Base-by-base conservation (phyloP, 1,140 invertebrate genomes). In the Aleiodes sp. region DNA sequence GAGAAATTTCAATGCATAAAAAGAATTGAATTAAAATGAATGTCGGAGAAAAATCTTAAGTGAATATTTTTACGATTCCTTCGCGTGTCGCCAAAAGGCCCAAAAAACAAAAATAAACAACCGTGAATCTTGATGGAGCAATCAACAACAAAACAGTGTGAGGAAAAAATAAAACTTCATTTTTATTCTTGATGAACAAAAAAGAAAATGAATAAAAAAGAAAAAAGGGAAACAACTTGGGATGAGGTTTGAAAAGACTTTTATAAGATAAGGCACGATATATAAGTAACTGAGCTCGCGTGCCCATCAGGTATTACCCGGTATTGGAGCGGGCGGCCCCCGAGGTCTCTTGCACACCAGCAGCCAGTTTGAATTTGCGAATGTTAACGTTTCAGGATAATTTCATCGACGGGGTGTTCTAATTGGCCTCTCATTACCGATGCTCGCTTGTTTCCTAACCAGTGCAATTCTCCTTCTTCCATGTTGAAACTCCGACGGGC, bases 341-440 rank as follows among this genome's bases (percentile, higher is more conserved):
- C 46, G 46, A 76, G 70, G 76, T 75, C 75, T 78, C 79, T 56
- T 68, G 66, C 67, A 78, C 79, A 78, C 80, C 81, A 79, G 64
- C 70, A 73, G 74, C 78, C 78, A 78, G 82, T 81, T 86, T 78
- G 81, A 84, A 84, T 84, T 85, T 85, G n/a, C 81, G 82, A 82
- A 79, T 75, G 79, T 82, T 73, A 82, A 79, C 76, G 79, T 82
- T 73, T 46, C 74, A 75, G 80, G 79, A 80, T 84, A 85, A 84
- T 84, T 84, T 74, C 79, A 83, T 84, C 80, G 80, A 76, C 83
- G 78, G 80, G 82, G 80, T 81, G 80, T 83, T 84, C 81, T 85
- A 85, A 86, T 85, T 85, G 82, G 82, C 72, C 84, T 82, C 83
- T 84, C 84, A 85, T 86, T 86, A 84, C 79, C 83, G 83, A 84